Percentiles rank a stretch among this genome's conserved stretches.
phyloP scores from a whole-genome alignment of 2,797 vertebrate species.

The Champsocephalus esox region DNA sequence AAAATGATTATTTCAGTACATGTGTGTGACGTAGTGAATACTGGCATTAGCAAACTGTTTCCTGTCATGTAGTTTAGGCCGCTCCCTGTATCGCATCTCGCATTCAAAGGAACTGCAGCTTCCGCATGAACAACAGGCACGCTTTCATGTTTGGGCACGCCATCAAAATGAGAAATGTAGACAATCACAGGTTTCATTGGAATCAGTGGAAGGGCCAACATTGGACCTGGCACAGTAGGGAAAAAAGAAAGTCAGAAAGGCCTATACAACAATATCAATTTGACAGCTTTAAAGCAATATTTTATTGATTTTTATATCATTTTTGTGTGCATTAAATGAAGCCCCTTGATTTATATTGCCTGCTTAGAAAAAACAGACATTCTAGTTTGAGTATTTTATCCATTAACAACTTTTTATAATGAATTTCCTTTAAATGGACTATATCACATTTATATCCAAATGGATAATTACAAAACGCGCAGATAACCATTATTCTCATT shows the following conservation, averaged over 20 bases:
- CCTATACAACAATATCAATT: background rate
- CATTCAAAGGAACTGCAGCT: no score
- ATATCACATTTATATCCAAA: background rate
- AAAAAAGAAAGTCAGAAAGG: no score
- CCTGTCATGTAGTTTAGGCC: background rate
- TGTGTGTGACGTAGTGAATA: background rate
- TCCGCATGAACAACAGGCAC: slow-evolving; percentile 11
- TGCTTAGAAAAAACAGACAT: background rate
- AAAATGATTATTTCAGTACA: background rate
- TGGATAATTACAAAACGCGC: no score
- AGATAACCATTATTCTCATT: no score
- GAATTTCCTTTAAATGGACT: background rate
- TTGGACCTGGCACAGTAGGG: no score
- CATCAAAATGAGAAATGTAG: background rate
- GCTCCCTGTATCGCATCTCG: background rate
- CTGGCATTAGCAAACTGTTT: slow-evolving; percentile 8
- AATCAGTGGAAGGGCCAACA: background rate
- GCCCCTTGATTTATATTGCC: background rate
- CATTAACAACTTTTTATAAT: background rate
- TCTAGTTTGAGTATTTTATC: background rate
- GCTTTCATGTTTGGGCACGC: slow-evolving; percentile 2
- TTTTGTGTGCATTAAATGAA: background rate
- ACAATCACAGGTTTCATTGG: background rate
- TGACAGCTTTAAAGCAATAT: background rate
- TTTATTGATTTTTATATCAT: no score